phyloP scores from a whole-genome alignment of 2,888 invertebrate genomes.

The Abrostola tripartita region DNA sequence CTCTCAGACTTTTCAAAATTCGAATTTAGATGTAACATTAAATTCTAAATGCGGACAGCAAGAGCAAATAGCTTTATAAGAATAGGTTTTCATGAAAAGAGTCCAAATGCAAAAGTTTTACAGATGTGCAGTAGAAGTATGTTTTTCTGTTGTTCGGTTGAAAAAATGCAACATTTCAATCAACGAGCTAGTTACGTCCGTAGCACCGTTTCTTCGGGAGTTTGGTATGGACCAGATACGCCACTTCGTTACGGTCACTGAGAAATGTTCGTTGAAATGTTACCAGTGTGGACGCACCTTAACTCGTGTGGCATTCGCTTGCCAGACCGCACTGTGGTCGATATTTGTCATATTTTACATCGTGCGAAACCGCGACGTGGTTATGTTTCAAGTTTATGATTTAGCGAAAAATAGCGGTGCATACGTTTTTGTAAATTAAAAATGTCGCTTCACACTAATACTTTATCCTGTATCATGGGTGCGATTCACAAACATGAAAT shows the following conservation, averaged over 20 bases:
- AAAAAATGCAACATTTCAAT: neutral
- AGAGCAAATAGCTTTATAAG: neutral
- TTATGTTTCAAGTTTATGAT: slow-evolving; percentile 15
- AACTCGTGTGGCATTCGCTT: slow-evolving; percentile 22
- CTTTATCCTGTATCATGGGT: too few species aligned
- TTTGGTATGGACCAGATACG: too few species aligned
- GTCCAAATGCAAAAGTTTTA: neutral
- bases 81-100: neutral
- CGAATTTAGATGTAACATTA: neutral
- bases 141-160: neutral
- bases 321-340: slow-evolving; percentile 48
- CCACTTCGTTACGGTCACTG: neutral
- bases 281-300: slow-evolving; percentile 21
- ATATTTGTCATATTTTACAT: slow-evolving; percentile 45
- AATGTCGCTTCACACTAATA: too few species aligned
- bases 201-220: too few species aligned
- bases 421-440: too few species aligned
- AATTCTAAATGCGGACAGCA: neutral
- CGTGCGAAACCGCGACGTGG: slow-evolving; percentile 19
- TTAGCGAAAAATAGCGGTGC: too few species aligned
- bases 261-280: neutral
- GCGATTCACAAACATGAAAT: too few species aligned
- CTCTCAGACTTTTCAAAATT: neutral
- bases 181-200: too few species aligned
- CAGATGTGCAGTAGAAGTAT: neutral